Base-by-base conservation (phyloP, 2,888 invertebrate species). In the Bombylius major region DNA sequence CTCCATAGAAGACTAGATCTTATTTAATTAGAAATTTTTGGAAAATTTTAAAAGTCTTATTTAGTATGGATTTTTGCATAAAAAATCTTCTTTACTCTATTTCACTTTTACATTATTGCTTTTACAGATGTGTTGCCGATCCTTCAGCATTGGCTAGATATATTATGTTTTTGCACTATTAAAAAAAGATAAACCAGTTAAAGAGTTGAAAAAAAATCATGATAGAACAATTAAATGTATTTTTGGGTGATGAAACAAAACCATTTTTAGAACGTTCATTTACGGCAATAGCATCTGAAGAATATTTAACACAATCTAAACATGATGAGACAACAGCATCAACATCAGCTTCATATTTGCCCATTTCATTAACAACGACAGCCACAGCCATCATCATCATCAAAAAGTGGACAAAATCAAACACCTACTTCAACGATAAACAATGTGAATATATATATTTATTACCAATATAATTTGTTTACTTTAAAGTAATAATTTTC, bases 81-180 rank as follows among this genome's bases (percentile, higher is more conserved):
- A n/a, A n/a, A n/a, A n/a, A n/a, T n/a, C n/a, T n/a, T n/a, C 23
- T 36, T 46, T 12, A 13, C 14, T 14, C 5, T 4, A 46, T 46
- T 47, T 47, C 14, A 47, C 14, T 4, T 44, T 13, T 23, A 23
- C 23, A 23, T 23, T 7, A 47, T 23, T n/a, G 4, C 6, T 47
- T 55, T 51, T 56, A 46, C 71, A 97, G 97, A 66, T 97, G 96
- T 76, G 97, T 98, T 75, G 98, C 97, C 11, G 97, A 98, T 72
- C 96, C 98, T 9, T 89, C 86, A 34, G 95, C 96, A 1, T 77
- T 98, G 58, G 94, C 97, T 8, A 94, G 95, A 76, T 98, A 98
- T n/a, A n/a, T n/a, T n/a, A n/a, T 78, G 95, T 98, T 46, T 85
- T 97, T 65, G 98, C 98, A 1, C 77, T 98, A 59, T 87, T 97